Evolutionary conservation across 1,140 invertebrate genomes (phyloP), one percentile per base, ranked within the genome.

Genomic region (Pseudomyrmex flavicornis): DNA sequence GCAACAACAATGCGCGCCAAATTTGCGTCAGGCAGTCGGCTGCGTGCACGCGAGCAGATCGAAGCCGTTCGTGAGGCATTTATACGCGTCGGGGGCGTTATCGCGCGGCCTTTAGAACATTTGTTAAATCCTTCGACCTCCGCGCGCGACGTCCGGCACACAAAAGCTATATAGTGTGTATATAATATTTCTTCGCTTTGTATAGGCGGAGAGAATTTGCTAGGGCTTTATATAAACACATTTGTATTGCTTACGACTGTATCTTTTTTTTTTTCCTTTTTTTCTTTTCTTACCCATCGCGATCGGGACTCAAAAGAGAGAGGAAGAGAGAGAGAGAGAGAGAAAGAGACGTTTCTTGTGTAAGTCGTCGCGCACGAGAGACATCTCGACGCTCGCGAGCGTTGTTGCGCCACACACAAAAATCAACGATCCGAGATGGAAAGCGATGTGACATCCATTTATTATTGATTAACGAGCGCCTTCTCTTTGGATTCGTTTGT

Each of bases 381-480:
- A 35, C 35, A 7, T 35, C 35, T 35, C n/a, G n/a, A n/a, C n/a
- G n/a, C n/a, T 35, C 35, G 5, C 35, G 35, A 35, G 35, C 0
- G 35, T n/a, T 35, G 35, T 35, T 35, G 35, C 35, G 35, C 35
- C 35, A 35, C 35, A 5, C 2, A 35, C 2, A 35, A n/a, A 35
- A 79, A 20, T 58, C 35, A 17, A 26, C 44, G 54, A 61, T 80
- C n/a, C 54, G 54, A 70, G 44, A 70, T 1, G n/a, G n/a, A n/a
- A 70, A 61, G 35, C 35, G 66, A 61, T 70, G 68, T 70, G 76
- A 80, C 66, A 70, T 72, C 54, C 54, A 72, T 80, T 35, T 80
- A 80, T 80, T 70, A 80, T 80, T 80, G 76, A 80, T 80, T 80
- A 80, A 80, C 70, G 56, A n/a, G 2, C 4, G 22, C 35, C 4